Conservation (phyloP, 1,140 invertebrate species). For the Drosophila yakuba region DNA sequence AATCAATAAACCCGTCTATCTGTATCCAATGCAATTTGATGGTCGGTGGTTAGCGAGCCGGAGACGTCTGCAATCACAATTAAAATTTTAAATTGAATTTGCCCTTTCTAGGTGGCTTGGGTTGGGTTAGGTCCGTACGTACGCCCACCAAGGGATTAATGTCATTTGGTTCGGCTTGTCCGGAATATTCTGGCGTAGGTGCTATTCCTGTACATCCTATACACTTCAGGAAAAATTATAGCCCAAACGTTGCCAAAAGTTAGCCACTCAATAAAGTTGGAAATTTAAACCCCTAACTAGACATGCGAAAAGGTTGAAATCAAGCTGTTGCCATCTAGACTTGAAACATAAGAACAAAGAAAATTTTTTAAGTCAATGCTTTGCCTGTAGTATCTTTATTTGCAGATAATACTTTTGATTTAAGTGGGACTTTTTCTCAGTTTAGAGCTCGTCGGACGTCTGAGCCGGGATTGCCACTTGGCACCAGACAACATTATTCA, state of each 20-base stretch:
- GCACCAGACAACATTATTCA: conserved; percentile 62
- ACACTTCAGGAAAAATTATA: conserved; percentile 1
- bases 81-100: conserved; percentile 58
- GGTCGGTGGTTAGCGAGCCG: conserved; percentile 18
- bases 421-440: conserved; percentile 12
- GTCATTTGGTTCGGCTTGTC: neutral
- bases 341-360: neutral
- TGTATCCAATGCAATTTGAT: conserved; percentile 44
- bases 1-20: conserved; percentile 59
- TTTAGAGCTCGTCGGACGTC: conserved; percentile 10
- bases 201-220: conserved; percentile 1
- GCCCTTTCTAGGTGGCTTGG: conserved; percentile 2
- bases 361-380: conserved; percentile 7
- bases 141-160: conserved; percentile 1
- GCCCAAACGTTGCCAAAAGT: neutral
- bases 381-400: neutral
- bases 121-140: neutral
- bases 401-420: conserved; percentile 22
- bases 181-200: neutral
- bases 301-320: too few relatives aligned
- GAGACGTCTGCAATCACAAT: conserved; percentile 39
- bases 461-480: conserved; percentile 44
- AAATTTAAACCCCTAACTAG: too few relatives aligned
- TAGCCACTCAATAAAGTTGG: too few relatives aligned
- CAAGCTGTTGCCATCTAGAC: neutral